Percentiles rank a stretch among this genome's conserved stretches.
Evolutionary conservation across 2,888 invertebrate species (phyloP).

Genomic region (Xylota sylvarum): DNA sequence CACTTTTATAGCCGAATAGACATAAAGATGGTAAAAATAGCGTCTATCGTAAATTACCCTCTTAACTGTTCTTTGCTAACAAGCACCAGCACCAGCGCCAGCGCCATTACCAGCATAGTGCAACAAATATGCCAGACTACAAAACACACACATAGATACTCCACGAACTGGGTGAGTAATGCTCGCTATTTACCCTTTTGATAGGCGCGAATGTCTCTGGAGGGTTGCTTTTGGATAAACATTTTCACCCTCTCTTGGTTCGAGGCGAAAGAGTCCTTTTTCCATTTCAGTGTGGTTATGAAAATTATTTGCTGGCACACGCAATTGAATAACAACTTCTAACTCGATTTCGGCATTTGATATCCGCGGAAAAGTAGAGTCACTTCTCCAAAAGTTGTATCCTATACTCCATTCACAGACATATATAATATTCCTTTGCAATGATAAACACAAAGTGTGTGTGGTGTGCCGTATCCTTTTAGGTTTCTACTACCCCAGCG

Average conservation of each 20-base stretch:
- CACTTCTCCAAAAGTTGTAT: constrained; percentile 26
- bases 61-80: constrained; percentile 70
- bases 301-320: constrained; percentile 71
- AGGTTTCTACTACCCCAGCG: constrained; percentile 13
- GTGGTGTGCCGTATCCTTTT: constrained; percentile 56
- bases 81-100: constrained; percentile 34
- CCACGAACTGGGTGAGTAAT: constrained; percentile 62
- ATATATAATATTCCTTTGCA: constrained; percentile 13
- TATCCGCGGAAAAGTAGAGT: constrained; percentile 28
- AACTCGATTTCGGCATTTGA: constrained; percentile 67
- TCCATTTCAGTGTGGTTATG: constrained; percentile 53
- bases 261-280: constrained; percentile 1
- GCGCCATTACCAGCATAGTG: constrained; percentile 35
- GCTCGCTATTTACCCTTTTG: constrained; percentile 71
- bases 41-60: constrained; percentile 74
- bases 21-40: constrained; percentile 76
- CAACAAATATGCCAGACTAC: constrained; percentile 60
- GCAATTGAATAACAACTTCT: constrained; percentile 74
- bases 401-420: constrained; percentile 4
- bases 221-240: constrained; percentile 43
- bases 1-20: constrained; percentile 75
- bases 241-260: constrained; percentile 10
- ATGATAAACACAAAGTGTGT: constrained; percentile 35
- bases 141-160: constrained; percentile 37
- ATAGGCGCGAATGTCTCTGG: constrained; percentile 63